Evolutionary conservation across 2,113 vertebrate species (phyloP), one percentile per base, ranked within the genome.

Genomic region (Larimichthys polyactis): DNA sequence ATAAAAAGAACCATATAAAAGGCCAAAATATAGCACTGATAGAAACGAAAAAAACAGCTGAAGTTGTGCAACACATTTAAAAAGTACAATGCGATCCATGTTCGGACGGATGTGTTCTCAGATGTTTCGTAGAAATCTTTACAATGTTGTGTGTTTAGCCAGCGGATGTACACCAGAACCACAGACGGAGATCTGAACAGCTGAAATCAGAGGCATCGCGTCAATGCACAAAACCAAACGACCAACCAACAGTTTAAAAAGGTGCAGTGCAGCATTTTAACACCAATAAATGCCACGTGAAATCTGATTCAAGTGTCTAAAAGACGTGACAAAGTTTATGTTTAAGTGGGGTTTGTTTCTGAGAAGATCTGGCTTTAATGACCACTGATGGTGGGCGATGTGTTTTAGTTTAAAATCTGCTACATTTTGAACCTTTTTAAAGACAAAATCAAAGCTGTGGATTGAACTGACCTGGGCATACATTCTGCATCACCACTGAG

Each of bases 1-100:
- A 95, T 94, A 95, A 95, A 93, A 96, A 96, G 95, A 95, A 97
- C 96, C 94, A 96, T 96, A 96, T 94, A 96, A 96, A 96, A 96
- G 95, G 95, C 95, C 83, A 96, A 96, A 96, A 90, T 58, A 94
- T 87, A 93, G 93, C 94, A 95, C 95, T 94, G 96, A 96, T 94
- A 96, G 91, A 95, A 95, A 95, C 94, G 93, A 79, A 90, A 92
- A 27, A 76, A 88, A 88, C 76, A 58, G 94, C 93, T 78, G 94
- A 95, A 96, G 90, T 95, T 96, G 96, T 94, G 95, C 96, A 96
- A 97, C 96, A 97, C 95, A 92, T 86, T 95, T 87, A 79, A 91
- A 96, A 96, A 96, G 36, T 95, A 96, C 95, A 97, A 96, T 96
- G 94, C 90, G 87, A 96, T 95, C 93, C 94, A 95, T 92, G 95